Conservation (phyloP, 1,140 invertebrate species). For the Zaprionus vittiger region DNA sequence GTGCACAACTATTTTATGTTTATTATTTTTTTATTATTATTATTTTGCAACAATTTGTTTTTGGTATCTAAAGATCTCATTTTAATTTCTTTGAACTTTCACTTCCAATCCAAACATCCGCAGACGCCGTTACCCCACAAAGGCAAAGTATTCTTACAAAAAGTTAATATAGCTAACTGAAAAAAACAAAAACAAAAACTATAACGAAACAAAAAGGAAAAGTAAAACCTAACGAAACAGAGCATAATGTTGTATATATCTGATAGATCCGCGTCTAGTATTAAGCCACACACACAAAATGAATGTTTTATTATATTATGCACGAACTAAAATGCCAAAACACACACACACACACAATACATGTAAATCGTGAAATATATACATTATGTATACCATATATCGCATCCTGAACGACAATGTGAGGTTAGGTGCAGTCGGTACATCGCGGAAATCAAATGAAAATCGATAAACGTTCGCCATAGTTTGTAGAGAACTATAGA, state of each 20-base stretch:
- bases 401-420: not conserved
- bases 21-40: constrained; percentile 35
- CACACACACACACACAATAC: constrained; percentile 38
- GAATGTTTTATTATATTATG: constrained; percentile 47
- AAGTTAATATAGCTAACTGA: constrained; percentile 38
- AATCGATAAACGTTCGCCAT: constrained; percentile 25
- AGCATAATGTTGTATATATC: constrained; percentile 58
- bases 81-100: constrained; percentile 65
- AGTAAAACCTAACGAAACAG: constrained; percentile 41
- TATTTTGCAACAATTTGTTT: constrained; percentile 50
- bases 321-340: constrained; percentile 78
- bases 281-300: constrained; percentile 50
- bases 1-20: constrained; percentile 10
- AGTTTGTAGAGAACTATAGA: constrained; percentile 39
- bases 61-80: constrained; percentile 78
- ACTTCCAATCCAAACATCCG: constrained; percentile 64
- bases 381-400: not conserved
- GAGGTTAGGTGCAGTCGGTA: constrained; percentile 5
- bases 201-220: constrained; percentile 11
- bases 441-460: not conserved
- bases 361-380: not conserved
- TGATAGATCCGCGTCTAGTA: constrained; percentile 43
- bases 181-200: constrained; percentile 8
- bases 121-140: constrained; percentile 44
- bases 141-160: constrained; percentile 78